Evolutionary conservation across 2,113 vertebrate species (phyloP).

Genomic region (Nothocercus nigrocapillus): DNA sequence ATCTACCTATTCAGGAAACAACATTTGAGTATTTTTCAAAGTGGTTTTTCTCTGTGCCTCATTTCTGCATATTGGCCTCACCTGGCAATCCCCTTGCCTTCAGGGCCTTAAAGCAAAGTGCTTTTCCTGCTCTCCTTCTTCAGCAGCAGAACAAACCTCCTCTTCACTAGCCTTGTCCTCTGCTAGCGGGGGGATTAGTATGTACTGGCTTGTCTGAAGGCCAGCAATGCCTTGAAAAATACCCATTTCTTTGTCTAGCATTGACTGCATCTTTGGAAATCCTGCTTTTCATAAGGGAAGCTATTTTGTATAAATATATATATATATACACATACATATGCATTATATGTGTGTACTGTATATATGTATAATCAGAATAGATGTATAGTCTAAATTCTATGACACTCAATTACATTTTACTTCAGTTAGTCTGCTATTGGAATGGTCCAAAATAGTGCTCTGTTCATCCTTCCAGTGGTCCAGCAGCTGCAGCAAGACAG

Average conservation of each 20-base stretch:
- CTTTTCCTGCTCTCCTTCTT: neutral
- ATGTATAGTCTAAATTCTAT: neutral
- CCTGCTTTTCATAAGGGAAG: neutral
- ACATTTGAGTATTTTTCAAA: neutral
- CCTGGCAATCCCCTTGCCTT: neutral
- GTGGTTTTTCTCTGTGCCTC: rapidly evolving
- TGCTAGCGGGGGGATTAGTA: neutral
- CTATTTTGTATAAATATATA: neutral
- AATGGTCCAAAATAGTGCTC: neutral
- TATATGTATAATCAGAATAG: neutral
- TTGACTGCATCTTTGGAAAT: neutral
- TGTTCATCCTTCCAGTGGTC: neutral
- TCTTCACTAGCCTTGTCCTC: neutral
- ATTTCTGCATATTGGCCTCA: neutral
- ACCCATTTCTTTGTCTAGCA: neutral
- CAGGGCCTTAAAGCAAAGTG: neutral
- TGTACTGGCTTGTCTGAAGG: neutral
- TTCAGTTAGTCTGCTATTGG: neutral
- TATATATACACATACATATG: neutral
- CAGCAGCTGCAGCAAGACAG: neutral
- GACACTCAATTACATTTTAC: neutral
- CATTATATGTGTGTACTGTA: neutral
- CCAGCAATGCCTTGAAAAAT: neutral
- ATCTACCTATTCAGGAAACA: neutral
- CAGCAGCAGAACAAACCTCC: neutral